These are phyloP conservation scores for Drepanosiphum platanoidis DNA, from an alignment of 2,888 invertebrate species.

Conservation along the genomic window DNA sequence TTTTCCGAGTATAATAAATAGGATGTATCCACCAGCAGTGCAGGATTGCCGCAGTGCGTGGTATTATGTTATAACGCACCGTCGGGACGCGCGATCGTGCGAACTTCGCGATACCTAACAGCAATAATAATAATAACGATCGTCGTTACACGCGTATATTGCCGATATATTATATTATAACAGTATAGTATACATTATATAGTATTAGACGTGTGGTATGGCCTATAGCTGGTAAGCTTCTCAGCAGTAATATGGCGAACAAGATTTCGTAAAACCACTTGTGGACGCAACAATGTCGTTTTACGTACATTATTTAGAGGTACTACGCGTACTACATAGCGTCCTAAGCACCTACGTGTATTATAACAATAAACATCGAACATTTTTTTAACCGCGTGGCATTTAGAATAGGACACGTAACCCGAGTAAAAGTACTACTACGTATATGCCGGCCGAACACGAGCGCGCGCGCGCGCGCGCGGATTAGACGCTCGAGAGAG, in stretches of 20 bases:
- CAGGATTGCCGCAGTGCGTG: too few species aligned
- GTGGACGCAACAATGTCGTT: neutral
- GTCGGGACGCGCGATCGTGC: neutral
- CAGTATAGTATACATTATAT: neutral
- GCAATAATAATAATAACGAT: neutral
- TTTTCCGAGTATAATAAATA: too few species aligned
- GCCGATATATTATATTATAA: neutral
- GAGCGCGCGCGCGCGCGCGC: neutral
- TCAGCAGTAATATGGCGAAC: neutral
- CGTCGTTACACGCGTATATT: neutral
- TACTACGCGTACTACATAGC: neutral
- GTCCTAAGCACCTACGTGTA: neutral
- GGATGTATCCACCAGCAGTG: neutral
- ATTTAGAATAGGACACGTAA: slow-evolving; percentile 13
- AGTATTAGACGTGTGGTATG: too few species aligned
- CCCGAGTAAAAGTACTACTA: slow-evolving; percentile 30
- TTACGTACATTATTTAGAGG: neutral
- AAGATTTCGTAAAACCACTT: neutral
- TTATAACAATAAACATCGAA: neutral
- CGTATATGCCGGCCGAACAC: neutral
- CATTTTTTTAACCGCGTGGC: slow-evolving; percentile 2
- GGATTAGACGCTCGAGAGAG: neutral
- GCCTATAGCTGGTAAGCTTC: too few species aligned
- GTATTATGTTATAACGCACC: neutral
- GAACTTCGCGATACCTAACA: neutral